Base-by-base conservation (phyloP, 2,797 vertebrate species). In the Macrochelys suwanniensis region DNA sequence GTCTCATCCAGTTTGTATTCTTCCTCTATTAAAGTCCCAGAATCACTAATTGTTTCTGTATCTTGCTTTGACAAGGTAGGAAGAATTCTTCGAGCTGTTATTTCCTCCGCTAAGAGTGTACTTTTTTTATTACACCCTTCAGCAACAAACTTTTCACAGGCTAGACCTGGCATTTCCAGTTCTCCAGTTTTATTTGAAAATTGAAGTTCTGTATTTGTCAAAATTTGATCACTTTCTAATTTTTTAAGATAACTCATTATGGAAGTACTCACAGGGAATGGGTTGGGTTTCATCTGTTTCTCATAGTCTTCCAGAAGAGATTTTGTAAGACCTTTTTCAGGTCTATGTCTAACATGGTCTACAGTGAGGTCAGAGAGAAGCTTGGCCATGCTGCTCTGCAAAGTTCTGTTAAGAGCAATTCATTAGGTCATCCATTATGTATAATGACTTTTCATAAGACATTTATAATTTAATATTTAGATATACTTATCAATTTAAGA, bases 241-340 rank as follows among this genome's bases (percentile, higher is more conserved):
- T 98, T 98, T 94, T 97, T 97, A 59, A 99, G 98, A 91, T 99
- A 99, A 92, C 95, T 97, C 76, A 98, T 97, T 87, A 99, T 96
- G 28, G 98, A 98, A 81, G 97, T 97, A 89, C 96, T 98, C 47
- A 96, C 90, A 61, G 98, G 92, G 88, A 93, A 87, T 0, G 88
- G 95, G 76, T 98, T 95, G 56, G 94, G 93, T 42, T 96, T 95
- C 89, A 98, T 98, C 74, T 98, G 98, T 93, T 98, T 98, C 85
- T 99, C 98, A 68, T 98, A 98, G 82, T 98, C 94, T 91, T 98
- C 97, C 84, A 99, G 95, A 91, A 98, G 95, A 25, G 98, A 98
- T 93, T 95, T 98, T 0, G 98, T 99, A 49, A 99, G 98, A 71
- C 92, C 93, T 84, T 96, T 98, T 42, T 94, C 97, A 83, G 97